A percentile compares a stretch with the other conserved stretches of the same genome.
Conservation (phyloP, 2,113 vertebrate genomes). For the Ovibos moschatus region DNA sequence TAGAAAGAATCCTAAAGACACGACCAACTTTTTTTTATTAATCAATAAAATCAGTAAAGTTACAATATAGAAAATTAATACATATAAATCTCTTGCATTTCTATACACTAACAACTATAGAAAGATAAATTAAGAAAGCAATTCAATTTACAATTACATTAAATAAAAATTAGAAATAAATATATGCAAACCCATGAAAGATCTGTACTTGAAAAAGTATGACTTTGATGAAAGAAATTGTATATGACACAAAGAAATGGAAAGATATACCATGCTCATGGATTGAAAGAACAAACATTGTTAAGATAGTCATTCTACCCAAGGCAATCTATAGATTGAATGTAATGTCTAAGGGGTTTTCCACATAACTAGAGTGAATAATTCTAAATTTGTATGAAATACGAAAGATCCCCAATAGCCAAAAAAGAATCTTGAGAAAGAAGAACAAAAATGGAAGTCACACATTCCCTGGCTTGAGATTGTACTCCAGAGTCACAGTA, state of each 20-base stretch:
- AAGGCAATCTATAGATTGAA: background rate
- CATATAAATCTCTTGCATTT: background rate
- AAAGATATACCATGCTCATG: background rate
- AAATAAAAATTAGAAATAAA: background rate
- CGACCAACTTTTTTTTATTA: background rate
- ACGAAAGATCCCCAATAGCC: background rate
- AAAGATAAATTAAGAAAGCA: background rate
- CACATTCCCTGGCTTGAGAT: background rate
- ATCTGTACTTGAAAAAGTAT: background rate
- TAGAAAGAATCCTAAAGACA: background rate
- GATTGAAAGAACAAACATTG: background rate
- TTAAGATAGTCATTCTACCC: background rate
- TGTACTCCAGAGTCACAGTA: background rate
- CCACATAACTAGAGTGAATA: background rate
- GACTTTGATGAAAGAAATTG: background rate
- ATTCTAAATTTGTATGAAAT: background rate
- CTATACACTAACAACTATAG: background rate
- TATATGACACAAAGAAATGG: background rate
- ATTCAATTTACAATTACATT: background rate
- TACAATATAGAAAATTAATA: background rate
- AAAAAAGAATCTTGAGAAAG: background rate
- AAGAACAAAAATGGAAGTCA: background rate
- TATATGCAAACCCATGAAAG: background rate
- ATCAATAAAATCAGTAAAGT: background rate
- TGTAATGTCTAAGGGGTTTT: background rate